Conservation (phyloP, 2,888 invertebrate species). For the Cataglyphis rosenhaueri region DNA sequence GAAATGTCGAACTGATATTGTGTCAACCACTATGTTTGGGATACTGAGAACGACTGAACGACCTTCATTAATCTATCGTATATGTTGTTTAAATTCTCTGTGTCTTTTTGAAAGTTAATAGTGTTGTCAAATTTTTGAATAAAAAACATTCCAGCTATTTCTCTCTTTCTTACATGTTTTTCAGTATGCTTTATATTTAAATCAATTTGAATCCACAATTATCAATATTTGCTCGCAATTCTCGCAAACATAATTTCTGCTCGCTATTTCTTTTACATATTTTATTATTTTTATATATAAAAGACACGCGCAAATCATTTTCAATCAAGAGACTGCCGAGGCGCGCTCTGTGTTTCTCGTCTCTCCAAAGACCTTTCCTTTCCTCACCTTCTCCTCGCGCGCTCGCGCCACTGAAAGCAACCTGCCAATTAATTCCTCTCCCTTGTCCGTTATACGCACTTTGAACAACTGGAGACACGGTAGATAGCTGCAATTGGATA, state of each 20-base stretch:
- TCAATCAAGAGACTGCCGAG: background rate
- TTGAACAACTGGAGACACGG: slow-evolving; percentile 79
- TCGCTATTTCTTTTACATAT: background rate
- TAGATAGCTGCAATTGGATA: slow-evolving; percentile 77
- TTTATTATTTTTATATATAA: slow-evolving; percentile 11
- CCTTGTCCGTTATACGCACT: slow-evolving; percentile 73
- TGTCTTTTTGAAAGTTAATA: no score
- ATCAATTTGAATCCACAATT: background rate
- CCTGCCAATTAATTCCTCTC: slow-evolving; percentile 74
- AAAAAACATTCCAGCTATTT: no score
- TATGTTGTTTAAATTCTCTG: no score
- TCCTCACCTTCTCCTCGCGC: slow-evolving; percentile 42
- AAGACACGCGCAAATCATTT: background rate
- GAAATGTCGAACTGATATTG: no score
- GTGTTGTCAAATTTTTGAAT: no score
- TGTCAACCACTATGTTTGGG: no score
- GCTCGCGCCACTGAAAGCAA: slow-evolving; percentile 73
- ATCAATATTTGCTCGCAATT: background rate
- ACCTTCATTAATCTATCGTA: no score
- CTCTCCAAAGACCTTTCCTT: slow-evolving; percentile 36
- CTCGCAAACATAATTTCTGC: background rate
- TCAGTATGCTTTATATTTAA: background rate
- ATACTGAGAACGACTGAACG: no score
- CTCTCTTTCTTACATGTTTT: no score
- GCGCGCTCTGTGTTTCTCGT: slow-evolving; percentile 23